phyloP scores from a whole-genome alignment of 2,113 vertebrate genomes.

The Lethenteron reissneri region DNA sequence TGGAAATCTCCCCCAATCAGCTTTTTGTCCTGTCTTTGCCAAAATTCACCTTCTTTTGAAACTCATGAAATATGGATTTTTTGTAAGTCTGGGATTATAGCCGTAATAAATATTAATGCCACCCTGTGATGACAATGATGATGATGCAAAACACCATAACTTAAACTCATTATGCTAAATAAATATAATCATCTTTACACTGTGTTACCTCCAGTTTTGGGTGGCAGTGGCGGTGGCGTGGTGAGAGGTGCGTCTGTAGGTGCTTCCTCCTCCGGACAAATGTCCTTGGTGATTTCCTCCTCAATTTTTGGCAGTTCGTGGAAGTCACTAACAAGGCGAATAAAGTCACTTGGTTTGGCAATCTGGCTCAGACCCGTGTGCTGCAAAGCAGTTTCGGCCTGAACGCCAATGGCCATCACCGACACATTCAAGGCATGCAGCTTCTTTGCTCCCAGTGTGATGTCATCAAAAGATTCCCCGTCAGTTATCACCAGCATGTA shows the following conservation, averaged over 20 bases:
- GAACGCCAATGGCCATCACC: not conserved
- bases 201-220: not conserved
- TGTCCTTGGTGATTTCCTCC: not conserved
- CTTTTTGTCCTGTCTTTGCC: no score
- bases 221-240: not conserved
- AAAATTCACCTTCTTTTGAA: no score
- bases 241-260: not conserved
- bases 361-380: not conserved
- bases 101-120: no score
- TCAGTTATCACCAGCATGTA: conserved; percentile 4
- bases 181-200: not conserved
- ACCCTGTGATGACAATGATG: not conserved
- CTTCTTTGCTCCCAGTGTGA: not conserved
- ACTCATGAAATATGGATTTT: no score
- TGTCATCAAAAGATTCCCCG: not conserved
- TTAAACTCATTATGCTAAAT: not conserved
- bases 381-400: not conserved
- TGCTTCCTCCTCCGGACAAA: not conserved
- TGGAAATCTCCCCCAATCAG: no score
- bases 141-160: not conserved
- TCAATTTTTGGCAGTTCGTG: not conserved
- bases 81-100: no score
- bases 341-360: not conserved
- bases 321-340: not conserved
- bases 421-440: conserved; percentile 1